Conservation (phyloP, 2,888 invertebrate species). For the Ormyrus nitidulus region DNA sequence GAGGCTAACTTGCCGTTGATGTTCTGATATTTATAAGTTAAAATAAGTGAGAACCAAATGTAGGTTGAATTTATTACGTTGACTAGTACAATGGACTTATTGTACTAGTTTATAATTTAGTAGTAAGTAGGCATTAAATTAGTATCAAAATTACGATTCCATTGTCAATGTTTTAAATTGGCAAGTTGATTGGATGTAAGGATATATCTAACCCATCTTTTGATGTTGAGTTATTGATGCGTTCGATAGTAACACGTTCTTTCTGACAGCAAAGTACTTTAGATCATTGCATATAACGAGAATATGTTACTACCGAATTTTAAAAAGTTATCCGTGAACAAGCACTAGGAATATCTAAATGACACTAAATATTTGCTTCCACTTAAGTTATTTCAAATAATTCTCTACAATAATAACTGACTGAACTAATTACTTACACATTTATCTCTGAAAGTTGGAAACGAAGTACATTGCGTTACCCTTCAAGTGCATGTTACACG, state of each 20-base stretch:
- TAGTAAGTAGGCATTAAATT: not conserved
- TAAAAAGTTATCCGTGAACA: not conserved
- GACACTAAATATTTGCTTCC: not conserved
- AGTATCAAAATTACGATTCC: not conserved
- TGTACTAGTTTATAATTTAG: not conserved
- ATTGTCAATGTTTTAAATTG: no score
- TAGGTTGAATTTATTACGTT: not conserved
- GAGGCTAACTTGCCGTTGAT: conserved; percentile 44
- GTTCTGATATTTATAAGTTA: conserved; percentile 29
- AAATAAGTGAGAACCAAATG: not conserved
- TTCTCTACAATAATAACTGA: not conserved
- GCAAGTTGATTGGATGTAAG: no score
- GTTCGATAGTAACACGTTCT: no score
- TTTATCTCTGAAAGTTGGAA: no score
- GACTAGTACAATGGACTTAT: conserved; percentile 18
- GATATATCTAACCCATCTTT: no score
- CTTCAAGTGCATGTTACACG: conserved; percentile 47
- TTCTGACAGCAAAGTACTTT: no score
- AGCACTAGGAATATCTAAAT: not conserved
- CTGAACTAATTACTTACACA: not conserved
- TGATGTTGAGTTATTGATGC: no score
- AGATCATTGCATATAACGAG: no score
- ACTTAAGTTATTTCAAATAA: not conserved
- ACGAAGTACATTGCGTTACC: not conserved
- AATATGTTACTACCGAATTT: no score